These are phyloP conservation scores for Chlamydotis undulata DNA, from an alignment of 2,113 vertebrate species.

Conservation along the genomic window DNA sequence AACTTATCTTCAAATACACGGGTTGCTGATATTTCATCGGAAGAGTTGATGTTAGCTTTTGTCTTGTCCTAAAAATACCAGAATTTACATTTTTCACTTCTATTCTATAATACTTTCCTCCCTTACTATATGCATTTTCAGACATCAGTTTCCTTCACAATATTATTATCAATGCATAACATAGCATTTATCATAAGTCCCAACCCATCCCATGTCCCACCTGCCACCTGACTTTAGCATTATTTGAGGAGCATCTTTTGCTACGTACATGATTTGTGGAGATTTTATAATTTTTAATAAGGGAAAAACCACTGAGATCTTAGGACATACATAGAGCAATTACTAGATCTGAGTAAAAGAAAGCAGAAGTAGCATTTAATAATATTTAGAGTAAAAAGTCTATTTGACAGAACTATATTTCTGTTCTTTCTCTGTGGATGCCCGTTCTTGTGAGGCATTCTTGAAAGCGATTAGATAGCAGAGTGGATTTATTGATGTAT, in stretches of 20 bases:
- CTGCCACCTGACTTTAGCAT: not conserved
- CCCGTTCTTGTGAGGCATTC: not conserved
- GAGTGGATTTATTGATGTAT: not conserved
- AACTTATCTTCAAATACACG: not conserved
- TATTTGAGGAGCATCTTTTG: not conserved
- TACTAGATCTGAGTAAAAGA: not conserved
- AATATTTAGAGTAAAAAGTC: not conserved
- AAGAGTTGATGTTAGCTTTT: not conserved
- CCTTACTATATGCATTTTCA: not conserved
- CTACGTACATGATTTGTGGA: not conserved
- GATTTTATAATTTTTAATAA: not conserved
- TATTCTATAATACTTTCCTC: not conserved
- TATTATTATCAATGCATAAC: not conserved
- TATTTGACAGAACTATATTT: not conserved
- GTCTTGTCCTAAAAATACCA: not conserved
- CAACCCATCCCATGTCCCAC: fast-evolving
- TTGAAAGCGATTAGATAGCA: not conserved
- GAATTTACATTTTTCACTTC: not conserved
- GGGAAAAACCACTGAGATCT: not conserved
- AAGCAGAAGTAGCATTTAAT: not conserved
- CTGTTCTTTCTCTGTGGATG: not conserved
- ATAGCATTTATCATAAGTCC: not conserved
- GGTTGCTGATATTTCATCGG: not conserved
- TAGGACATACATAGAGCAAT: not conserved
- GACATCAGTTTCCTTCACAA: not conserved